phyloP scores from a whole-genome alignment of 1,140 invertebrate genomes.

The Dendrolimus punctatus region DNA sequence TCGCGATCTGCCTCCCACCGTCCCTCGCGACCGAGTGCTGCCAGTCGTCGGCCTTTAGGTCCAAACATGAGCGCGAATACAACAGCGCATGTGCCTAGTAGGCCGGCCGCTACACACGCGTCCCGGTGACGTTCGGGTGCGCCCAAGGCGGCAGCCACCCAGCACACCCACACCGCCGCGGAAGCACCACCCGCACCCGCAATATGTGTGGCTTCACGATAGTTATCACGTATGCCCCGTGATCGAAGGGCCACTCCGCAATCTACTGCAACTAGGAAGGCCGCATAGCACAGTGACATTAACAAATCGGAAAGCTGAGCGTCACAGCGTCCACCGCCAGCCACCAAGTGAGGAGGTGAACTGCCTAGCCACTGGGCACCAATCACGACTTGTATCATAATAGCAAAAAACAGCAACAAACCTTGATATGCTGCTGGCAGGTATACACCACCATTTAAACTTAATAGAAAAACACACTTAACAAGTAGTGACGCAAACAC shows the following conservation, averaged over 20 bases:
- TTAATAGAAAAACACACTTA: constrained; percentile 94
- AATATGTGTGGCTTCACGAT: constrained; percentile 91
- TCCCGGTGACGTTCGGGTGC: constrained; percentile 85
- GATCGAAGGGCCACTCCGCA: constrained; percentile 87
- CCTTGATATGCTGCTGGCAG: constrained; percentile 94
- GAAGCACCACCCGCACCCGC: constrained; percentile 87
- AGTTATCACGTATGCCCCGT: constrained; percentile 92
- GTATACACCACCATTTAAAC: constrained; percentile 92
- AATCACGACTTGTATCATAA: constrained; percentile 91
- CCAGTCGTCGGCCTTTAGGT: constrained; percentile 92
- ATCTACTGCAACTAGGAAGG: constrained; percentile 88
- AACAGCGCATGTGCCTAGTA: constrained; percentile 85
- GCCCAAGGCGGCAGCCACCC: constrained; percentile 82
- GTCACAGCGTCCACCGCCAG: constrained; percentile 73
- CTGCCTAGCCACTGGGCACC: constrained; percentile 88
- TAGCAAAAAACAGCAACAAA: constrained; percentile 90
- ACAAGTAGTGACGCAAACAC: constrained; percentile 93
- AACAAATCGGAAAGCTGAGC: constrained; percentile 80
- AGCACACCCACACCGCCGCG: constrained; percentile 90
- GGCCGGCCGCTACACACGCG: constrained; percentile 89
- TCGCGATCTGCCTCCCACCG: constrained; percentile 84
- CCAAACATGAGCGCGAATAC: constrained; percentile 95
- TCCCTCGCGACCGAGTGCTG: constrained; percentile 88
- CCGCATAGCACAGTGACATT: constrained; percentile 85
- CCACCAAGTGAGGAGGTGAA: constrained; percentile 74